Percentiles rank a stretch among this genome's conserved stretches.
These are phyloP conservation scores for Kradibia gibbosae DNA, from an alignment of 1,140 invertebrate genomes.

Conservation along the genomic window DNA sequence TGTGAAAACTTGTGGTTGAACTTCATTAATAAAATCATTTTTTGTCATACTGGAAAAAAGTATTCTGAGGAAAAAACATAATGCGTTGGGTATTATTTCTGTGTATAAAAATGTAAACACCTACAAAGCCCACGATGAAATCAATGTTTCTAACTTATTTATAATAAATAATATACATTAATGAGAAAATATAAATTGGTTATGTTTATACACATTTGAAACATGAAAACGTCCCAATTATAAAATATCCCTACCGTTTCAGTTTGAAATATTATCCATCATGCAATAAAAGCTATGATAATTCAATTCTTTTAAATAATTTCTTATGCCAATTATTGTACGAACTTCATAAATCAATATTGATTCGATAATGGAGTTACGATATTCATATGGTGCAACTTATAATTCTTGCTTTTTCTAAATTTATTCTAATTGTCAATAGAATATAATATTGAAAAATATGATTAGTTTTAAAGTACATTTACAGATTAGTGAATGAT, in stretches of 20 bases:
- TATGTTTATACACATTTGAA: neutral
- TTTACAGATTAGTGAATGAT: too few species aligned
- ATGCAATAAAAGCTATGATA: too few species aligned
- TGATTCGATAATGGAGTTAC: too few species aligned
- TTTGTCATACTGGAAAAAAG: conserved; percentile 69
- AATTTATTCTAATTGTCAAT: too few species aligned
- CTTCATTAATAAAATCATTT: conserved; percentile 75
- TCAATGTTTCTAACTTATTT: conserved; percentile 73
- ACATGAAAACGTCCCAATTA: neutral
- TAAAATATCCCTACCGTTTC: neutral
- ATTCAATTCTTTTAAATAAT: too few species aligned
- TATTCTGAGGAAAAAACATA: conserved; percentile 68
- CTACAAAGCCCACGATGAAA: conserved; percentile 66
- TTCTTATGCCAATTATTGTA: too few species aligned
- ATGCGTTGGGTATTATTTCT: conserved; percentile 68
- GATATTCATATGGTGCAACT: too few species aligned
- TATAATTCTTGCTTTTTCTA: too few species aligned
- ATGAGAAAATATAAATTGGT: conserved; percentile 68
- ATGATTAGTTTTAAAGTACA: too few species aligned
- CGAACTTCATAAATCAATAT: too few species aligned
- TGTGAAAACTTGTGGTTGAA: conserved; percentile 67
- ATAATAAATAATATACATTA: conserved; percentile 73
- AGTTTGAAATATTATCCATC: too few species aligned
- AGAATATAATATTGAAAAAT: too few species aligned
- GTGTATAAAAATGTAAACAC: conserved; percentile 72